These are phyloP conservation scores for Cercopithecus petaurista DNA, from an alignment of 2,797 vertebrate species.

Conservation along the genomic window DNA sequence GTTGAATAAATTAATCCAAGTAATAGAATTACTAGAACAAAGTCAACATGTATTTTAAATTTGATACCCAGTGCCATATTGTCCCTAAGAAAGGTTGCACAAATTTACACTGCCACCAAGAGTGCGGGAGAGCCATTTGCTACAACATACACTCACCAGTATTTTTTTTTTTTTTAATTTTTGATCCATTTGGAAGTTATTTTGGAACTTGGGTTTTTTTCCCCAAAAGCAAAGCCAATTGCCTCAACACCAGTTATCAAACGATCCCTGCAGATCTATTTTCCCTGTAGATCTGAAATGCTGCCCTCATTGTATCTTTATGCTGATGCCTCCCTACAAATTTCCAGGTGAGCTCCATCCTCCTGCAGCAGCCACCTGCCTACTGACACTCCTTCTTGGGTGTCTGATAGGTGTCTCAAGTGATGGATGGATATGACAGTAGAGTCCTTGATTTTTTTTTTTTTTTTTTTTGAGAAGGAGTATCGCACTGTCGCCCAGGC, in stretches of 20 bases:
- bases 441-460: background rate
- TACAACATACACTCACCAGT: background rate
- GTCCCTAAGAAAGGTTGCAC: background rate
- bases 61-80: background rate
- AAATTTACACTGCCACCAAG: background rate
- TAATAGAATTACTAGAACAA: background rate
- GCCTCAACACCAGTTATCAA: background rate
- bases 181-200: background rate
- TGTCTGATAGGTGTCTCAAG: background rate
- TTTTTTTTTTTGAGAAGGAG: background rate
- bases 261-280: background rate
- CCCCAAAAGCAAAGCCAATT: background rate
- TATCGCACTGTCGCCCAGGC: too few species aligned
- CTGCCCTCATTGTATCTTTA: background rate
- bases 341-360: background rate
- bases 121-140: background rate
- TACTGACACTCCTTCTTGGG: background rate
- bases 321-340: too few species aligned
- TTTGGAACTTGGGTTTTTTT: background rate
- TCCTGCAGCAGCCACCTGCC: background rate
- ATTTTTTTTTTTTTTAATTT: background rate
- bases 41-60: background rate
- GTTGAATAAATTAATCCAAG: conserved; percentile 29
- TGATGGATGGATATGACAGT: background rate
- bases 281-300: background rate